Conservation (phyloP, 2,113 vertebrate genomes). For the Aspiorhynchus laticeps region DNA sequence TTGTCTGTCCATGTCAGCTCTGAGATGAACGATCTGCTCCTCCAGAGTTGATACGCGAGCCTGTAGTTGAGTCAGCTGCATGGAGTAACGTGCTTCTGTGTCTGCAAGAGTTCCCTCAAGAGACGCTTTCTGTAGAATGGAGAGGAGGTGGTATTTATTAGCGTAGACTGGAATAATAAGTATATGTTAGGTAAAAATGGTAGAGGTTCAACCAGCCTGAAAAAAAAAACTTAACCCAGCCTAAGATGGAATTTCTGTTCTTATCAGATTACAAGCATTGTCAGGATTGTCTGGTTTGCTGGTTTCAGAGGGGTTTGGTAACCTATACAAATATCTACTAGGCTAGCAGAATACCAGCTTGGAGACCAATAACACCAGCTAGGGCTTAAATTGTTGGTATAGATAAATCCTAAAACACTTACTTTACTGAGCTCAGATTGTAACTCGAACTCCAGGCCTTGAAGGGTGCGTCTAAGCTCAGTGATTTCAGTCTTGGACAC, state of each 20-base stretch:
- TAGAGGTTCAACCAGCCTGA: not conserved
- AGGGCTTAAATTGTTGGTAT: not conserved
- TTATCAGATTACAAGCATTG: not conserved
- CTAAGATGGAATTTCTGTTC: too few species aligned
- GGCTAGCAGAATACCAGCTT: not conserved
- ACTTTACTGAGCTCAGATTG: conserved; percentile 90
- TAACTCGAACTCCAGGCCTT: conserved; percentile 85
- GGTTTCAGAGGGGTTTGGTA: not conserved
- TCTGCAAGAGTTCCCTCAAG: conserved; percentile 83
- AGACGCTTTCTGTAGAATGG: conserved; percentile 77
- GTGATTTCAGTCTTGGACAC: conserved; percentile 78
- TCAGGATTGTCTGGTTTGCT: not conserved
- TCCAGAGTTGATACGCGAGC: conserved; percentile 78
- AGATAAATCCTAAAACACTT: conserved; percentile 46
- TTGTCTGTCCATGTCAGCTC: conserved; percentile 82
- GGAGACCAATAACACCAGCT: not conserved
- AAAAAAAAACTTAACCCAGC: not conserved
- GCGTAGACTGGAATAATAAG: not conserved
- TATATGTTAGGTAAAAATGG: not conserved
- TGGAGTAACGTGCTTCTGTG: conserved; percentile 81
- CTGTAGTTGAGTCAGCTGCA: conserved; percentile 81
- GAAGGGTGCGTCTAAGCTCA: conserved; percentile 79
- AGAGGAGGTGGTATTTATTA: not conserved
- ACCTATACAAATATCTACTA: not conserved
- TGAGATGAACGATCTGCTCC: conserved; percentile 78